These are phyloP conservation scores for Laupala kohalensis DNA, from an alignment of 1,140 invertebrate genomes.

Conservation along the genomic window DNA sequence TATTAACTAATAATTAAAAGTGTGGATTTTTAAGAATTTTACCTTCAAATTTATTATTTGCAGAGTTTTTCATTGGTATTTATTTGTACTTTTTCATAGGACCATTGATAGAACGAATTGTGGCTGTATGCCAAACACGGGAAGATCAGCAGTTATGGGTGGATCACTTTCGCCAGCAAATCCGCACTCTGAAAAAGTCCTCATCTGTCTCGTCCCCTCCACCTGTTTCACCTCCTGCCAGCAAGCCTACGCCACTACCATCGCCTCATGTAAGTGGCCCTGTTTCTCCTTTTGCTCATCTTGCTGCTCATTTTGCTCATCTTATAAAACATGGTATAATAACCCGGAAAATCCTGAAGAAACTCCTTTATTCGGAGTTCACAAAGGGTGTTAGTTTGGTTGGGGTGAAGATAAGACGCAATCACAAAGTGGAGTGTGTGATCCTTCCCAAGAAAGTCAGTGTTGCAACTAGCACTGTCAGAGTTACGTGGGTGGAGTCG, in stretches of 20 bases:
- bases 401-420: conserved; percentile 33
- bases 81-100: conserved; percentile 38
- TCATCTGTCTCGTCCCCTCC: conserved; percentile 31
- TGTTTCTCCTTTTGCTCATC: conserved; percentile 49
- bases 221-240: conserved; percentile 27
- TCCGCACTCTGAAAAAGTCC: conserved; percentile 34
- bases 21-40: background rate
- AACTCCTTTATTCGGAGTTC: conserved; percentile 52
- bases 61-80: background rate
- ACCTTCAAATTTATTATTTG: background rate
- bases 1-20: background rate
- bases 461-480: conserved; percentile 22
- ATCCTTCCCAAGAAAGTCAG: conserved; percentile 37
- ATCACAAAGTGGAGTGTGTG: conserved; percentile 37
- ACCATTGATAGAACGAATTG: conserved; percentile 77
- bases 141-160: conserved; percentile 81
- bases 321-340: conserved; percentile 57
- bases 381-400: conserved; percentile 34
- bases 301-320: conserved; percentile 59
- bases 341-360: conserved; percentile 52
- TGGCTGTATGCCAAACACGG: conserved; percentile 70
- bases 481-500: conserved; percentile 8
- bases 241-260: conserved; percentile 32
- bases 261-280: conserved; percentile 43
- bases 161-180: conserved; percentile 54